These are phyloP conservation scores for Callosobruchus maculatus DNA, from an alignment of 2,888 invertebrate species.

Conservation along the genomic window DNA sequence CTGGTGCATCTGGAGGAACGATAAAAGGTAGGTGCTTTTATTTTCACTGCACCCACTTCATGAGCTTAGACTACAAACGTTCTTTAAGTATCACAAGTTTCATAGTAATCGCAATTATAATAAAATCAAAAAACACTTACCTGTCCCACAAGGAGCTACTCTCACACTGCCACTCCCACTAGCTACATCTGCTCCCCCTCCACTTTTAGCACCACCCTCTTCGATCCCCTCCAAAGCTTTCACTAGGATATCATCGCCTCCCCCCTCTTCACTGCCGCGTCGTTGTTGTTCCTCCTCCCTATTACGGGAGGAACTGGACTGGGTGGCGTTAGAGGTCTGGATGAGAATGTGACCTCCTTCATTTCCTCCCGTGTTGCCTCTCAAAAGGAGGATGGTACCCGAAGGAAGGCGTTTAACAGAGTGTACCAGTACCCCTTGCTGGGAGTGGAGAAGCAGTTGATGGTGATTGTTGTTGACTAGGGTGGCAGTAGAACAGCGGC, in stretches of 20 bases:
- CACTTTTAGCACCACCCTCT: slow-evolving; percentile 34
- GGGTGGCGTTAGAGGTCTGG: slow-evolving; percentile 33
- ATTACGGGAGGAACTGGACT: not conserved
- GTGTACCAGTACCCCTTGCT: slow-evolving; percentile 45
- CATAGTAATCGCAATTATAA: no score
- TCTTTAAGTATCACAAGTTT: no score
- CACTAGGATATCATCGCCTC: slow-evolving; percentile 35
- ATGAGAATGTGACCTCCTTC: slow-evolving; percentile 40
- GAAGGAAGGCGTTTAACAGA: slow-evolving; percentile 41
- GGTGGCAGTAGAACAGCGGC: not conserved
- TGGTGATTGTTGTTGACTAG: slow-evolving; percentile 35
- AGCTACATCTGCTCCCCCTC: slow-evolving; percentile 10
- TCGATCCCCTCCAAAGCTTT: slow-evolving; percentile 38
- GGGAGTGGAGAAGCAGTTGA: slow-evolving; percentile 42
- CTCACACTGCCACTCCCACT: slow-evolving; percentile 22
- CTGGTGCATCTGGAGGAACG: no score
- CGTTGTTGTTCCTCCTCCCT: slow-evolving; percentile 27
- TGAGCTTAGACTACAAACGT: no score
- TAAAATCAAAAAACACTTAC: slow-evolving; percentile 27
- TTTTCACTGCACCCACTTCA: no score
- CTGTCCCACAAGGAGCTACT: slow-evolving; percentile 43
- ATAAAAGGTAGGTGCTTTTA: no score
- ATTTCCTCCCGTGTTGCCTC: slow-evolving; percentile 38
- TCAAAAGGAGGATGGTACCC: slow-evolving; percentile 43
- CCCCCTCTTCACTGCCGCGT: slow-evolving; percentile 29